These are phyloP conservation scores for Rhinopithecus roxellana DNA, from an alignment of 2,113 vertebrate species.

Conservation along the genomic window DNA sequence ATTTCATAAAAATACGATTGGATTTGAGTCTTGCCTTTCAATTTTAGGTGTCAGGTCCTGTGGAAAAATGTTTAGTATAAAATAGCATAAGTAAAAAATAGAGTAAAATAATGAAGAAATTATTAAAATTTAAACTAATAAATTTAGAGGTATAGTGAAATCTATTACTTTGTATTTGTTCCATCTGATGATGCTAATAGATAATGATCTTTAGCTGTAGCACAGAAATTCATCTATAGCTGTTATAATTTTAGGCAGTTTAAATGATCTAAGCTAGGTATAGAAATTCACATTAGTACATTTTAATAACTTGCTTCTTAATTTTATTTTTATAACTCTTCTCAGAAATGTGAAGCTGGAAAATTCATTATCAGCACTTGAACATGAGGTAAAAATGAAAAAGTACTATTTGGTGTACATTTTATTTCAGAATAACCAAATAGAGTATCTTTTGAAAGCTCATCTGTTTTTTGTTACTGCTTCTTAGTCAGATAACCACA, in stretches of 20 bases:
- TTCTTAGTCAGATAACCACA: slow-evolving; percentile 60
- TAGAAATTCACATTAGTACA: neutral
- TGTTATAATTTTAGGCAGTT: slow-evolving; percentile 13
- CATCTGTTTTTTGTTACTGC: neutral
- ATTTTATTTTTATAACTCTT: slow-evolving; percentile 17
- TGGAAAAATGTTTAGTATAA: neutral
- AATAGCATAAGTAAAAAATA: neutral
- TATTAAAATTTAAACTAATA: neutral
- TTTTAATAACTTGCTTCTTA: slow-evolving; percentile 21
- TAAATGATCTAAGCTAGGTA: neutral
- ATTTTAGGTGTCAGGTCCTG: neutral
- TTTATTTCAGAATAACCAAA: neutral
- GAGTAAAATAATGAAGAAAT: neutral
- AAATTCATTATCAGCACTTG: neutral
- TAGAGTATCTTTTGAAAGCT: slow-evolving; percentile 5
- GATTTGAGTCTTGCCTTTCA: neutral
- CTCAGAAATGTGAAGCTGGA: neutral
- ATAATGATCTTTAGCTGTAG: neutral
- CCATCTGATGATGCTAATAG: neutral
- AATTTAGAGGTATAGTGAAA: neutral
- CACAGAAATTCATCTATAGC: neutral
- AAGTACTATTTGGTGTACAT: neutral
- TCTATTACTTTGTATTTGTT: neutral
- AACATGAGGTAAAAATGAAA: neutral
- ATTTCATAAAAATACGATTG: neutral